These are phyloP conservation scores for Caenorhabditis sp. DNA, from an alignment of 2,888 invertebrate genomes.

Conservation along the genomic window DNA sequence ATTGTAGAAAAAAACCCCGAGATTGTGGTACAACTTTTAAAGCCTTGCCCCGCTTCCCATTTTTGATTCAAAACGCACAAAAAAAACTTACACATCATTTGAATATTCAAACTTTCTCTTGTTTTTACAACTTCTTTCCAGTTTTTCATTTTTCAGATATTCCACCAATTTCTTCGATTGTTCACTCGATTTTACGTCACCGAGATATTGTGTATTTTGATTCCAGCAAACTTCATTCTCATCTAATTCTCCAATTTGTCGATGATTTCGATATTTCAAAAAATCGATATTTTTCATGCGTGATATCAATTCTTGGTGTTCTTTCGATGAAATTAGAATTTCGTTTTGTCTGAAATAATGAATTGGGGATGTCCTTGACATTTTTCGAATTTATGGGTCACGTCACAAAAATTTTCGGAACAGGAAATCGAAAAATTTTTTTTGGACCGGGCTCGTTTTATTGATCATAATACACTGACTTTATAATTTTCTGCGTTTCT, in stretches of 20 bases:
- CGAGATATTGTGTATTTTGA: conserved; percentile 22
- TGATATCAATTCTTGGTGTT: conserved; percentile 16
- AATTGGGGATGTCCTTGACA: no score
- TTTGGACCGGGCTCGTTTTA: no score
- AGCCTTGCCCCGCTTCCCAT: no score
- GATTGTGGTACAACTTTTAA: no score
- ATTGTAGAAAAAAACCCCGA: no score
- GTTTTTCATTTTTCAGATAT: conserved; percentile 5
- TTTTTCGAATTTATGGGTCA: neutral
- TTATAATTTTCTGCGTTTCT: no score
- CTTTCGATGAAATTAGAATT: conserved; percentile 24
- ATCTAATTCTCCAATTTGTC: conserved; percentile 5
- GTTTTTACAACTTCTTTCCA: neutral
- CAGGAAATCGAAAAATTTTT: neutral
- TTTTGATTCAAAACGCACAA: neutral
- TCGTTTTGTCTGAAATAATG: no score
- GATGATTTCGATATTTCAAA: conserved; percentile 1
- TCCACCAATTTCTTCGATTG: conserved; percentile 13
- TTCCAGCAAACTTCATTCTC: conserved; percentile 15
- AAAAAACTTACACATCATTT: neutral
- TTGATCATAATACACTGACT: no score
- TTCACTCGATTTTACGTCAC: conserved; percentile 13
- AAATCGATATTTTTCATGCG: conserved; percentile 26
- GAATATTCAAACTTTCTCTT: neutral
- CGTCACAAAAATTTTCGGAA: neutral